phyloP scores from a whole-genome alignment of 2,797 vertebrate species.

The Naso thynnoides region DNA sequence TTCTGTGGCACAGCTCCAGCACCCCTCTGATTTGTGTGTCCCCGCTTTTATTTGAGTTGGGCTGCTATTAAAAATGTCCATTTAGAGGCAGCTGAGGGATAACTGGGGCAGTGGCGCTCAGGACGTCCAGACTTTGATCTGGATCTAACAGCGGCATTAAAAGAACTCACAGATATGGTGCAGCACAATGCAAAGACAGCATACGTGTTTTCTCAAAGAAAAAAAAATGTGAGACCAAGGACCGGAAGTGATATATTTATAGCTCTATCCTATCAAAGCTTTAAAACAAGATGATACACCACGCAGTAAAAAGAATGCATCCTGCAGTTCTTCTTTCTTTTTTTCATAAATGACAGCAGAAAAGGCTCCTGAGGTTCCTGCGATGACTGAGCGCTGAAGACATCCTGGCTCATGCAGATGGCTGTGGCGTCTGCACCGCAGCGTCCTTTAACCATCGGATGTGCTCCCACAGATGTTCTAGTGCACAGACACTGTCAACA shows the following conservation, averaged over 20 bases:
- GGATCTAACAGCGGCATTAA: conserved; percentile 24
- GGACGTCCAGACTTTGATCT: conserved; percentile 27
- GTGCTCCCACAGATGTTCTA: conserved; percentile 31
- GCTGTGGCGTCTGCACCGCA: conserved; percentile 46
- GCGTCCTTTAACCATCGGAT: conserved; percentile 34
- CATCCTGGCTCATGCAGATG: conserved; percentile 55
- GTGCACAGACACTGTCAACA: conserved; percentile 23
- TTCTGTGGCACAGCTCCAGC: conserved; percentile 77
- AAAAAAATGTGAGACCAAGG: neutral
- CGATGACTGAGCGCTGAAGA: conserved; percentile 46
- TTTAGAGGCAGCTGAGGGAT: conserved; percentile 58
- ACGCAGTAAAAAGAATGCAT: conserved; percentile 14
- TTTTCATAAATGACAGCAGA: conserved; percentile 25
- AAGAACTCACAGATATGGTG: neutral
- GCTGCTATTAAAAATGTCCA: conserved; percentile 61
- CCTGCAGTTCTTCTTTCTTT: conserved; percentile 10
- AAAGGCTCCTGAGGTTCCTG: conserved; percentile 28
- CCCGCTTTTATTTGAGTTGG: conserved; percentile 55
- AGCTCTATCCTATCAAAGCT: too few species aligned
- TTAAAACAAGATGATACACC: conserved; percentile 14
- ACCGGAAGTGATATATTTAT: neutral
- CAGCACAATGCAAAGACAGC: neutral
- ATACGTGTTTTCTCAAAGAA: too few species aligned
- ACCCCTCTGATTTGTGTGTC: conserved; percentile 65
- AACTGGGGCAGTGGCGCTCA: conserved; percentile 21